Base-by-base conservation (phyloP, 2,113 vertebrate species). In the Bubo bubo region DNA sequence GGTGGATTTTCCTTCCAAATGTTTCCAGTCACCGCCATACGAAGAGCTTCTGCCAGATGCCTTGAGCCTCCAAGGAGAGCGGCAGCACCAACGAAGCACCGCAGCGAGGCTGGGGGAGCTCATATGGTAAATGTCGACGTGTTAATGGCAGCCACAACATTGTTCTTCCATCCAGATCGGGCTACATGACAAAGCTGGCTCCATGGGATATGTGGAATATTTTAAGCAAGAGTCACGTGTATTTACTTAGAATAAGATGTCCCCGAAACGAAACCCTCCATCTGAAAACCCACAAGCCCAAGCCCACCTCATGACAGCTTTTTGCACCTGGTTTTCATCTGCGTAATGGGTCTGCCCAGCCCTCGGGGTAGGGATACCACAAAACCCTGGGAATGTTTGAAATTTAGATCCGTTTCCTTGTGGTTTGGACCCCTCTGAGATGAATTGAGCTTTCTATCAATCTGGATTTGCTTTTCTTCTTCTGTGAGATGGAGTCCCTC, bases 51-150 rank as follows among this genome's bases (percentile, higher is more conserved):
- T 75, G 82, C 43, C 43, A 34, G 67, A 34, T 4, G 28, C 4
- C 1, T 15, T 0, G 10, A 73, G 62, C 74, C 79, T 41, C 49
- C 15, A 0, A 22, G 67, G 60, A 32, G 55, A 45, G 45, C 13
- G 8, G 82, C 70, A 30, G 55, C 47, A 32, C 5, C 41, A 10
- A 3, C 3, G 13, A 26, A 14, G 3, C 27, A 1, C 15, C 20
- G 0, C 0, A 3, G 71, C 3, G 12, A 20, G 43, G 91, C 39
- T 3, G 59, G 34, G 27, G 50, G 24, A 14, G 45, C 1, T 30
- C n/a, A 1, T 1, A 1, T 1, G 73, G 90, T 7, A 21, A 23
- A 3, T 7, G 21, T 3, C 4, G 19, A 9, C 0, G 32, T 21
- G 60, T 14, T 39, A 23, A 1, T 1, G 35, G 68, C 88, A 85